phyloP scores from a whole-genome alignment of 2,113 vertebrate genomes.

The Spea multiplicata region DNA sequence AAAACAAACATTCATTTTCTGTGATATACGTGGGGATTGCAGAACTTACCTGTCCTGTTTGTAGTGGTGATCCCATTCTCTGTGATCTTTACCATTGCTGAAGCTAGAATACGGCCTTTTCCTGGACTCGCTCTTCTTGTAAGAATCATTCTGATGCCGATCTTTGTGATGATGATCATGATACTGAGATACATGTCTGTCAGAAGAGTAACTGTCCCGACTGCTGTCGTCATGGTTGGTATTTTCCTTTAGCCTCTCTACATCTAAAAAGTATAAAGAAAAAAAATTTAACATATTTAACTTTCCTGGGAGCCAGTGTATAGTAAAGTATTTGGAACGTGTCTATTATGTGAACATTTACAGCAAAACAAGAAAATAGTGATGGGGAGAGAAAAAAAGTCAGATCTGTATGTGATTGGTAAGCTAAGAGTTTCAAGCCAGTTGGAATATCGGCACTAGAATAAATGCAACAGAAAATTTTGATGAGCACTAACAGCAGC shows the following conservation, averaged over 20 bases:
- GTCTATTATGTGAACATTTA: too few relatives aligned
- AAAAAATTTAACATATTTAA: not conserved
- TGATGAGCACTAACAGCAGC: too few relatives aligned
- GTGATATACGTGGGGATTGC: too few relatives aligned
- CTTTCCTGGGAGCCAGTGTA: not conserved
- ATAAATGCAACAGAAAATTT: too few relatives aligned
- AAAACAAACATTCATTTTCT: not conserved
- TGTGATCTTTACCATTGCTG: slow-evolving; percentile 95
- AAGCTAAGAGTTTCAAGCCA: too few relatives aligned
- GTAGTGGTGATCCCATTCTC: slow-evolving; percentile 90
- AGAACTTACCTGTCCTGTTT: slow-evolving; percentile 76
- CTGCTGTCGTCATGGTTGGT: slow-evolving; percentile 94
- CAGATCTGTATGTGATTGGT: too few relatives aligned
- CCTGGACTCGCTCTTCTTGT: slow-evolving; percentile 81
- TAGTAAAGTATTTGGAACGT: not conserved
- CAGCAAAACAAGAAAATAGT: too few relatives aligned
- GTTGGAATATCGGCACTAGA: too few relatives aligned
- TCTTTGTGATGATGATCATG: slow-evolving; percentile 84
- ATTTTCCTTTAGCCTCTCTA: slow-evolving; percentile 86
- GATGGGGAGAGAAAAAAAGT: too few relatives aligned
- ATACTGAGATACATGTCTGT: slow-evolving; percentile 79
- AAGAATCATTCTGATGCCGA: slow-evolving; percentile 76
- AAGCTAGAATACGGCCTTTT: slow-evolving; percentile 90
- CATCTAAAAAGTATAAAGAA: slow-evolving; percentile 63
- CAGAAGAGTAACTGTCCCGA: slow-evolving; percentile 94